phyloP scores from a whole-genome alignment of 1,140 invertebrate genomes.

The Drosophila albomicans region DNA sequence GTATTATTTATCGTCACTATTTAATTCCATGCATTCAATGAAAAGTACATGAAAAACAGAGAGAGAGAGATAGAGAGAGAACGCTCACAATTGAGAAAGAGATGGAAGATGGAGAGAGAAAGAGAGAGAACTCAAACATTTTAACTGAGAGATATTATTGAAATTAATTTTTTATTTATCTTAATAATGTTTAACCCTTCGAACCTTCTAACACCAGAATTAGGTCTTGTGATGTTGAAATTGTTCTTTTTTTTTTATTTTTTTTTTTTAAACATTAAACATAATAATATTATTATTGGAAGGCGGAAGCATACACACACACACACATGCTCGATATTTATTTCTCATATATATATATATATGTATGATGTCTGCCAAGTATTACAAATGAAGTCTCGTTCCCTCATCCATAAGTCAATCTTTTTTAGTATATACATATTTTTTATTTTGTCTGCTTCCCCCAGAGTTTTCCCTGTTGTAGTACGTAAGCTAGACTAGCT shows the following conservation, averaged over 20 bases:
- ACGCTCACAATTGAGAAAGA: background rate
- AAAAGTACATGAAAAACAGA: background rate
- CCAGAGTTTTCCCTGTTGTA: conserved; percentile 30
- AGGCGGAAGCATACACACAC: conserved; percentile 19
- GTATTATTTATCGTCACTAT: conserved; percentile 35
- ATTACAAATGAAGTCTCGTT: conserved; percentile 31
- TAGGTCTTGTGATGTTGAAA: conserved; percentile 44
- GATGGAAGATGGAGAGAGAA: conserved; percentile 3
- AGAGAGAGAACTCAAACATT: conserved; percentile 21
- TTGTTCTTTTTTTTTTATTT: conserved; percentile 10
- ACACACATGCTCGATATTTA: conserved; percentile 40
- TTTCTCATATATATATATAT: conserved; percentile 34
- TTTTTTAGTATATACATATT: background rate
- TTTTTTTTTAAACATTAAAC: conserved; percentile 2
- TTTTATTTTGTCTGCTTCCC: conserved; percentile 2
- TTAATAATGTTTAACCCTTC: conserved; percentile 32
- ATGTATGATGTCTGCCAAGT: conserved; percentile 15
- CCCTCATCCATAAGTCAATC: background rate
- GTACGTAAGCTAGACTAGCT: conserved; percentile 20
- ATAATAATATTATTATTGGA: conserved; percentile 15
- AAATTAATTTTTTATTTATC: conserved; percentile 23
- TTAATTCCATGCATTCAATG: conserved; percentile 16
- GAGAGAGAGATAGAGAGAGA: background rate
- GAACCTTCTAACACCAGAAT: conserved; percentile 11
- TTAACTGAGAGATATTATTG: conserved; percentile 40